These are phyloP conservation scores for Carlito syrichta DNA, from an alignment of 2,113 vertebrate genomes.

Conservation along the genomic window DNA sequence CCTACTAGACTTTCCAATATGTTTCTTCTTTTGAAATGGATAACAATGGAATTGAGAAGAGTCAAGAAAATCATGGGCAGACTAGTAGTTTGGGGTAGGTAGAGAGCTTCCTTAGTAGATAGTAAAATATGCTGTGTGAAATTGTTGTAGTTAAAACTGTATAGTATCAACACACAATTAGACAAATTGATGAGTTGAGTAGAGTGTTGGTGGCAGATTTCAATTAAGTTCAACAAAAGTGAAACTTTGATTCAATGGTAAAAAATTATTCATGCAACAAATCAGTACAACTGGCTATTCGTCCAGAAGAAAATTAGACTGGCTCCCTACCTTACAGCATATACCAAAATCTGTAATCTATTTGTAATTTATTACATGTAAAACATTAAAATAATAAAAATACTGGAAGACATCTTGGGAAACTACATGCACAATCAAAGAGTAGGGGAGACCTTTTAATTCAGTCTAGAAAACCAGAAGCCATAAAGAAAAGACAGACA, in stretches of 20 bases:
- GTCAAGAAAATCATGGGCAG: background rate
- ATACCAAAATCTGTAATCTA: background rate
- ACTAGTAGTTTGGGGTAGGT: background rate
- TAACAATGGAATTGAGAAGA: background rate
- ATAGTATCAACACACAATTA: background rate
- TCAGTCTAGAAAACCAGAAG: background rate
- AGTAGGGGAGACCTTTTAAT: background rate
- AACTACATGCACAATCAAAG: background rate
- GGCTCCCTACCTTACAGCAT: background rate
- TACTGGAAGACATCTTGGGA: background rate
- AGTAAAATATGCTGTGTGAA: background rate
- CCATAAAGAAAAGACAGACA: too few relatives aligned
- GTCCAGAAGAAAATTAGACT: slow-evolving; percentile 20
- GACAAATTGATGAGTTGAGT: background rate
- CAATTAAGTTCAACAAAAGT: background rate
- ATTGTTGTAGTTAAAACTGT: background rate
- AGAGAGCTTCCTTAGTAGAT: background rate
- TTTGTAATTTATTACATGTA: slow-evolving; percentile 35
- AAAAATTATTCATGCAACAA: background rate
- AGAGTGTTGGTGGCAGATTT: background rate
- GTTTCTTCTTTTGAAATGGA: slow-evolving; percentile 14
- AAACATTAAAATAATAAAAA: slow-evolving; percentile 16
- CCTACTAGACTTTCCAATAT: background rate
- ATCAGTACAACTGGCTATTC: background rate
- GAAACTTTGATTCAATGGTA: background rate